A percentile compares a stretch with the other conserved stretches of the same genome.
phyloP scores from a whole-genome alignment of 2,797 vertebrate species.

The Trachops cirrhosus region DNA sequence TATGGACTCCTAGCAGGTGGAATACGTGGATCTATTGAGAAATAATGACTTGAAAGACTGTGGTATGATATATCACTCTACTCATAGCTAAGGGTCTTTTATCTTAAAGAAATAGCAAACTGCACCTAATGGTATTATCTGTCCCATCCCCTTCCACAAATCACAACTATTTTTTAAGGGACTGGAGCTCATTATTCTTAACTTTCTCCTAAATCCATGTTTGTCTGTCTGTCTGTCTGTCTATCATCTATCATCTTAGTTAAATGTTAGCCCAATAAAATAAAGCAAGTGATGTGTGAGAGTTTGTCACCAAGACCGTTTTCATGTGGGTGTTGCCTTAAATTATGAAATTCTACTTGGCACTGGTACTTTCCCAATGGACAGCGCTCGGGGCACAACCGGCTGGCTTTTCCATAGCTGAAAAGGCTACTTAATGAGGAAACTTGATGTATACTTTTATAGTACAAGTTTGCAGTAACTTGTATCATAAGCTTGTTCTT shows the following conservation, averaged over 20 bases:
- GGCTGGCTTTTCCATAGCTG: neutral
- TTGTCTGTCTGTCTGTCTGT: no score
- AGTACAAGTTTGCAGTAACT: neutral
- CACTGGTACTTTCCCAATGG: neutral
- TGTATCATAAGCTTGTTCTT: neutral
- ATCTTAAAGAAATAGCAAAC: conserved; percentile 66
- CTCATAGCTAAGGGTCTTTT: conserved; percentile 68
- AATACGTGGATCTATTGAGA: conserved; percentile 89
- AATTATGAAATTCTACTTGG: neutral
- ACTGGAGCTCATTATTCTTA: neutral
- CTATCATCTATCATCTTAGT: neutral
- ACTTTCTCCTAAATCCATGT: neutral
- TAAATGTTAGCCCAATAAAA: neutral
- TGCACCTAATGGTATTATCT: neutral
- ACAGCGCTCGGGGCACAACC: neutral
- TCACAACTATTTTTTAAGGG: neutral
- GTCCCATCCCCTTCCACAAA: conserved; percentile 49
- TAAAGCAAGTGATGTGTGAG: neutral
- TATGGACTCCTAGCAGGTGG: conserved; percentile 87
- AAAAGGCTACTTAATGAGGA: neutral
- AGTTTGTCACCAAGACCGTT: neutral
- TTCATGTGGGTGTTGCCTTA: neutral
- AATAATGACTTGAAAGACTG: conserved; percentile 83
- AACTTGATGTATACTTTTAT: neutral
- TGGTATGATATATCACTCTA: neutral